These are phyloP conservation scores for Euplagia quadripunctaria DNA, from an alignment of 2,888 invertebrate genomes.

Conservation along the genomic window DNA sequence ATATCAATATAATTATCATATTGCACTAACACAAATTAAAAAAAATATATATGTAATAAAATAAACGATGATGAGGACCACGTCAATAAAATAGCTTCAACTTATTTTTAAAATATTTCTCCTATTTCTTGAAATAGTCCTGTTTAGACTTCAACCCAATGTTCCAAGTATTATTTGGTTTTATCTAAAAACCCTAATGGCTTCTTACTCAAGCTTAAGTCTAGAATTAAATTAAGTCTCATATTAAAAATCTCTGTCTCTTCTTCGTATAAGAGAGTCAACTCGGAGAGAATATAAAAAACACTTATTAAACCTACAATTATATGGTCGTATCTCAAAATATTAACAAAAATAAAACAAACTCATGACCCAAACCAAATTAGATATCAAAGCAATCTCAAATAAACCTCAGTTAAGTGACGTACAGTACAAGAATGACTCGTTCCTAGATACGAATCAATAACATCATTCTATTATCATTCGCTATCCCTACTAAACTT, in stretches of 20 bases:
- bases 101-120: no score
- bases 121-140: neutral
- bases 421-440: neutral
- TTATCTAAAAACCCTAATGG: neutral
- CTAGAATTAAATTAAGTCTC: neutral
- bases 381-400: no score
- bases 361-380: no score
- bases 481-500: conserved; percentile 17
- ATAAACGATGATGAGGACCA: no score
- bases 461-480: conserved; percentile 7
- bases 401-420: neutral
- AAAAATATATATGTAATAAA: no score
- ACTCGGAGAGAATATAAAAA: neutral
- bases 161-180: neutral
- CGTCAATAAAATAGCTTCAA: no score
- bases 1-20: no score
- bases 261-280: neutral
- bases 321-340: neutral
- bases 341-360: no score
- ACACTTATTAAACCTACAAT: neutral
- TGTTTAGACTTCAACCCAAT: neutral
- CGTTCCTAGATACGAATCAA: conserved; percentile 1
- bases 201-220: neutral
- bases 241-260: neutral
- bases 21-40: no score